Conservation (phyloP, 2,797 vertebrate genomes). For the Coregonus suidteri region DNA sequence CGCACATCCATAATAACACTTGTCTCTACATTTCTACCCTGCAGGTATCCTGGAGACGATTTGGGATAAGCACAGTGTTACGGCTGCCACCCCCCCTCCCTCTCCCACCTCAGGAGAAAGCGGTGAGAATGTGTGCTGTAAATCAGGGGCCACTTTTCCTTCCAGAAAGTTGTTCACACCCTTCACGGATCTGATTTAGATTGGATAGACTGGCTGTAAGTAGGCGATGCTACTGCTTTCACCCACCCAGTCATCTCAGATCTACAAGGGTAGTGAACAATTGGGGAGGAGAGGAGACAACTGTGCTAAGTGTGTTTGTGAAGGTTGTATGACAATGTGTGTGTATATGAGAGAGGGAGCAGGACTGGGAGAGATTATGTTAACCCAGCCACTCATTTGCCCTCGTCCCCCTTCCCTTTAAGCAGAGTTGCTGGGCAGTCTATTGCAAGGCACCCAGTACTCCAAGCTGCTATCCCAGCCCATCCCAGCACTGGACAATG, state of each 20-base stretch:
- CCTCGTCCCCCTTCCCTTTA: slow-evolving; percentile 22
- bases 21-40: slow-evolving; percentile 6
- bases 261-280: background rate
- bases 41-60: slow-evolving; percentile 94
- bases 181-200: background rate
- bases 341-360: background rate
- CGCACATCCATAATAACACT: background rate
- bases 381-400: slow-evolving; percentile 32
- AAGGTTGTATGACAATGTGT: background rate
- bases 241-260: background rate
- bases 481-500: slow-evolving; percentile 86
- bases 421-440: slow-evolving; percentile 88
- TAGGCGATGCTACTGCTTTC: background rate
- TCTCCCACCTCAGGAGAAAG: slow-evolving; percentile 95
- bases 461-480: slow-evolving; percentile 90
- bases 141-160: background rate
- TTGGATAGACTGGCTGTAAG: background rate
- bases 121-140: slow-evolving; percentile 72
- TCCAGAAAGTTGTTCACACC: background rate
- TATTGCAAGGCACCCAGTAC: slow-evolving; percentile 87
- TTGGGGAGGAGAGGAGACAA: background rate
- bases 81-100: slow-evolving; percentile 92
- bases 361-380: background rate
- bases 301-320: background rate
- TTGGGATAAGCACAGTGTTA: slow-evolving; percentile 96